A percentile compares a stretch with the other conserved stretches of the same genome.
phyloP scores from a whole-genome alignment of 37 sponge, comb jelly and placozoan genomes.

The Tethya wilhelma region DNA sequence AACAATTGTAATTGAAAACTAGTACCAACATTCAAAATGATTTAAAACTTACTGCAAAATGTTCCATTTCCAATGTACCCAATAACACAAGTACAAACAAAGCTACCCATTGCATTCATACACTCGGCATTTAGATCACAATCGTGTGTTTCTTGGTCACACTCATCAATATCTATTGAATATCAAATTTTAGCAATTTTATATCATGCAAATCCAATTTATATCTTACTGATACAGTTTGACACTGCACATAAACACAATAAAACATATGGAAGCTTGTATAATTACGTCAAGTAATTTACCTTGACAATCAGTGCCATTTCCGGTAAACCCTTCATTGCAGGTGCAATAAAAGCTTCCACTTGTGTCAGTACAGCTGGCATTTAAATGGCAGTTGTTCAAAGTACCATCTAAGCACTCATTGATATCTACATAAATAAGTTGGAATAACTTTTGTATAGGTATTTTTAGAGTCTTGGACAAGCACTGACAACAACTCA shows the following conservation, averaged over 20 bases:
- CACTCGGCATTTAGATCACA: slow-evolving; percentile 34
- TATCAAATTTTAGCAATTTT: too few relatives aligned
- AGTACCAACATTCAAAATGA: too few relatives aligned
- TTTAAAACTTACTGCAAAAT: slow-evolving; percentile 8
- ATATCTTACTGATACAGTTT: neutral
- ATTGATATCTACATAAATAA: slow-evolving; percentile 1
- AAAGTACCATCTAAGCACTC: neutral
- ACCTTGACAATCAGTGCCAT: neutral
- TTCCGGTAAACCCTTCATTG: neutral
- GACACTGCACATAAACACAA: neutral
- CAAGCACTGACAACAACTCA: too few relatives aligned
- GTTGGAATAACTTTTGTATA: neutral
- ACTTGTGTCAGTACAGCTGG: slow-evolving; percentile 2
- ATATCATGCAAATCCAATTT: neutral
- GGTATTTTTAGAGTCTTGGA: too few relatives aligned
- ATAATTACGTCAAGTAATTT: too few relatives aligned
- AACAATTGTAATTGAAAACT: neutral
- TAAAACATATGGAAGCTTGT: too few relatives aligned
- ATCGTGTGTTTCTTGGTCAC: neutral
- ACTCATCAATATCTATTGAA: too few relatives aligned
- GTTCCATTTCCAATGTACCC: slow-evolving; percentile 37
- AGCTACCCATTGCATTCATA: slow-evolving; percentile 25
- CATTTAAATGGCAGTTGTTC: neutral
- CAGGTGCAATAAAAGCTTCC: slow-evolving; percentile 27
- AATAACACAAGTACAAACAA: slow-evolving; percentile 32